Percentiles rank a stretch among this genome's conserved stretches.
These are phyloP conservation scores for Oreochromis spilurus DNA, from an alignment of 2,113 vertebrate genomes.

Conservation along the genomic window DNA sequence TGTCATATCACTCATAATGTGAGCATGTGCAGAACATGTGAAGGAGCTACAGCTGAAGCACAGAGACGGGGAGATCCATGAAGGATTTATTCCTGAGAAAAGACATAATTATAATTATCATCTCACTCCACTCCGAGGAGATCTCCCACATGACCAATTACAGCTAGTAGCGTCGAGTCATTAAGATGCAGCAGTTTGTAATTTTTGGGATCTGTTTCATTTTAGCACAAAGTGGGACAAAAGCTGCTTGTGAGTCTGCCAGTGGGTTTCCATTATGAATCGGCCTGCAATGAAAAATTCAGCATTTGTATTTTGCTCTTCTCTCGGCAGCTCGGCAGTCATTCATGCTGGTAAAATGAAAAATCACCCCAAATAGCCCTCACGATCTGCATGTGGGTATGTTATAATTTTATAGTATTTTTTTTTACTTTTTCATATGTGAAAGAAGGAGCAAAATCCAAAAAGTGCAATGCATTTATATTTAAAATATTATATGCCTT, in stretches of 20 bases:
- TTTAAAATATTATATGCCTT: neutral
- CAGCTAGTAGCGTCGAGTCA: neutral
- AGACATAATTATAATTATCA: conserved; percentile 42
- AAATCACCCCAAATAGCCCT: neutral
- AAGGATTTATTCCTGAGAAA: conserved; percentile 9
- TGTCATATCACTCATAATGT: neutral
- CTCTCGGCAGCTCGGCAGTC: neutral
- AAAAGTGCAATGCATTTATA: neutral
- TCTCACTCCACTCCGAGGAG: conserved; percentile 12
- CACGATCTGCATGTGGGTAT: neutral
- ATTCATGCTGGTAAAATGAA: neutral
- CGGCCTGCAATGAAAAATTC: neutral
- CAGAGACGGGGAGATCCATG: neutral
- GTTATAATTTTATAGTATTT: neutral
- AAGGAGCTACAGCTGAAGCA: neutral
- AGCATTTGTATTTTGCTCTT: neutral
- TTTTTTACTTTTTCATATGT: neutral
- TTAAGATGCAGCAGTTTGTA: conserved; percentile 9
- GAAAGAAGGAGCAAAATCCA: neutral
- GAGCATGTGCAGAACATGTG: neutral
- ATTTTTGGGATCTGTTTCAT: conserved; percentile 11
- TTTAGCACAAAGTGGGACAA: neutral
- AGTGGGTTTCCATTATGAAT: neutral
- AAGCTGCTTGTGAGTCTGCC: neutral
- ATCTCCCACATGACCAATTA: conserved; percentile 25